phyloP scores from a whole-genome alignment of 1,140 invertebrate species.

The Sycophila sp. region DNA sequence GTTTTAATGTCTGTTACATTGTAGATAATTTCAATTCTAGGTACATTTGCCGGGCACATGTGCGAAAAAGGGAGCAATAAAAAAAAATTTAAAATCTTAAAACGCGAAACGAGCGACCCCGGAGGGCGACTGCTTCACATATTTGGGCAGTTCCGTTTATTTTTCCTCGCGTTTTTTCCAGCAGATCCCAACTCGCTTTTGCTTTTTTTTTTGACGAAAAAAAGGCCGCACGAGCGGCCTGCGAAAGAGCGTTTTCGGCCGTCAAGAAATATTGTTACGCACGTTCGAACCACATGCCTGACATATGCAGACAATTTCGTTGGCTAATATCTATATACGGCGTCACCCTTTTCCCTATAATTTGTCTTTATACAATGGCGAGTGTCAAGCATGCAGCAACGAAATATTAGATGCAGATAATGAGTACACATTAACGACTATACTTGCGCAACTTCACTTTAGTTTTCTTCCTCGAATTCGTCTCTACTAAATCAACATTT shows the following conservation, averaged over 20 bases:
- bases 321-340: constrained; percentile 29
- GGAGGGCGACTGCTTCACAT: constrained; percentile 11
- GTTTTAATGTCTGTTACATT: no score
- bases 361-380: background rate
- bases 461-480: background rate
- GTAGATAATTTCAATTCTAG: no score
- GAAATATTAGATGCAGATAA: background rate
- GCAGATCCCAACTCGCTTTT: background rate
- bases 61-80: no score
- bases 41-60: no score
- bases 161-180: background rate
- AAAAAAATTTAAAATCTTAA: no score
- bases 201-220: constrained; percentile 2
- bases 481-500: background rate
- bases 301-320: constrained; percentile 31
- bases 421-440: background rate
- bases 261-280: constrained; percentile 27
- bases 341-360: constrained; percentile 8
- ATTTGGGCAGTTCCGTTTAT: constrained; percentile 26
- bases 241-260: background rate
- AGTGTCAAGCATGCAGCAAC: background rate
- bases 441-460: background rate
- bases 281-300: constrained; percentile 31
- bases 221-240: background rate
- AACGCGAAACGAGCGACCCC: no score